phyloP scores from a whole-genome alignment of 2,113 vertebrate species.

The Centropristis striata region DNA sequence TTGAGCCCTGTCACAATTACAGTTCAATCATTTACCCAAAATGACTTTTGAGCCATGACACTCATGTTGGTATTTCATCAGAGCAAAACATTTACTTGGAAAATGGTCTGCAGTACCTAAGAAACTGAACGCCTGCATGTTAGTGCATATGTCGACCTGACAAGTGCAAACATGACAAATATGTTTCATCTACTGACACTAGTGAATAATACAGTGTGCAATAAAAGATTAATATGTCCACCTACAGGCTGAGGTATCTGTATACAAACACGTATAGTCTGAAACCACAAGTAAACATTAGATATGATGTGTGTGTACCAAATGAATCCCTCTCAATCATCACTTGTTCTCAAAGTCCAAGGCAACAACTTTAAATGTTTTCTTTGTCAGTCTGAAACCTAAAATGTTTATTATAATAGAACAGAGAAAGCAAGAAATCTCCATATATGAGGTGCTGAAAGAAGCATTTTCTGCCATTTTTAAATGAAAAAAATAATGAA shows the following conservation, averaged over 20 bases:
- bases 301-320: too few relatives aligned
- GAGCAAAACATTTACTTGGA: not conserved
- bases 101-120: not conserved
- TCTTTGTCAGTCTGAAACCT: too few relatives aligned
- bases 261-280: not conserved
- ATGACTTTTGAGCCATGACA: not conserved
- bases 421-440: too few relatives aligned
- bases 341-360: too few relatives aligned
- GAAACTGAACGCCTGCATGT: not conserved
- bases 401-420: too few relatives aligned
- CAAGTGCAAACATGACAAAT: not conserved
- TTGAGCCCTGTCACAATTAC: not conserved
- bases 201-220: not conserved
- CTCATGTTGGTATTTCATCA: not conserved
- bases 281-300: too few relatives aligned
- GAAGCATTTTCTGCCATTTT: too few relatives aligned
- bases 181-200: not conserved
- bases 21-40: constrained; percentile 32
- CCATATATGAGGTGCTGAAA: too few relatives aligned
- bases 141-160: not conserved
- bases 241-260: not conserved
- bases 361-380: too few relatives aligned
- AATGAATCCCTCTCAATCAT: too few relatives aligned
- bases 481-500: too few relatives aligned
- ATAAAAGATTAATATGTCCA: not conserved